phyloP scores from a whole-genome alignment of 1,140 invertebrate species.

The Cydia splendana region DNA sequence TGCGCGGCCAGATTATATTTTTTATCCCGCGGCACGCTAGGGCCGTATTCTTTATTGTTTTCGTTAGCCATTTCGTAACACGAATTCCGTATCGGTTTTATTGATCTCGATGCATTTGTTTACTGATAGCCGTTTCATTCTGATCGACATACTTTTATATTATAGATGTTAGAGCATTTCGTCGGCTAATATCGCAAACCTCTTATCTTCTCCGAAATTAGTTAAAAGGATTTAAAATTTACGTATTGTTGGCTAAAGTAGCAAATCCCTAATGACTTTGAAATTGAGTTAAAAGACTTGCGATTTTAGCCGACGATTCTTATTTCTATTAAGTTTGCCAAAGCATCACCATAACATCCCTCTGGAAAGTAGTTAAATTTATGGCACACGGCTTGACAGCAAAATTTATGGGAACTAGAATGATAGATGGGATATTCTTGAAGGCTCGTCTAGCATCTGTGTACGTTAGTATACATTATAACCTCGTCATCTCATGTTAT shows the following conservation, averaged over 20 bases:
- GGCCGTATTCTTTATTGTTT: slow-evolving; percentile 38
- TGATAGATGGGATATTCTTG: slow-evolving; percentile 19
- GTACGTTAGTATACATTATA: slow-evolving; percentile 28
- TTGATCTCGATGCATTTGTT: slow-evolving; percentile 27
- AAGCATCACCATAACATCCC: neutral
- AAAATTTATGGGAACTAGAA: slow-evolving; percentile 32
- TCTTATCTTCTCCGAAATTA: no score
- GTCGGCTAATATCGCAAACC: neutral
- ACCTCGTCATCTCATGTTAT: slow-evolving; percentile 23
- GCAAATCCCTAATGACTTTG: neutral
- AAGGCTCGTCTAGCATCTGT: slow-evolving; percentile 27
- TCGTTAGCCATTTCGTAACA: slow-evolving; percentile 42
- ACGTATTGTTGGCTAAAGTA: no score
- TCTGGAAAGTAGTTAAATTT: slow-evolving; percentile 26
- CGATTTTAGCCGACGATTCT: neutral
- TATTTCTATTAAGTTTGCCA: neutral
- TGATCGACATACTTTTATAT: slow-evolving; percentile 34
- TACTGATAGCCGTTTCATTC: slow-evolving; percentile 7
- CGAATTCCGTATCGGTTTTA: slow-evolving; percentile 37
- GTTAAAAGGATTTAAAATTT: no score
- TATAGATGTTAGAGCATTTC: slow-evolving; percentile 41
- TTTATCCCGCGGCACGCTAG: slow-evolving; percentile 41
- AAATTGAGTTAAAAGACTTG: neutral
- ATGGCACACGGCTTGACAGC: slow-evolving; percentile 21
- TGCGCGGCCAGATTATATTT: slow-evolving; percentile 45